Evolutionary conservation across 2,113 vertebrate species (phyloP).

Genomic region (Crotalus helleri): DNA sequence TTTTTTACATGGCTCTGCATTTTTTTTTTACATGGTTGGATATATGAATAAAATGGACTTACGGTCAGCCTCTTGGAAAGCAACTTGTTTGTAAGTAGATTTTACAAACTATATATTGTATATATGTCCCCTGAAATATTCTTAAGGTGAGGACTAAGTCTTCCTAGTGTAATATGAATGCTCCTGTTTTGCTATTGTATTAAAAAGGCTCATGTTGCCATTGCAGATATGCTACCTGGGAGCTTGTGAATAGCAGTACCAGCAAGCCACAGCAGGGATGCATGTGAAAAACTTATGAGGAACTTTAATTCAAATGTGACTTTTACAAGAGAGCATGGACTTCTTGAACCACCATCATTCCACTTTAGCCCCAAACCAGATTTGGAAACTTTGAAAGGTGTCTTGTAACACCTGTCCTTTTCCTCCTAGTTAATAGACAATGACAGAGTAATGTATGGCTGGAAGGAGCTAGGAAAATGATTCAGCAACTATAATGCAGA

Average conservation of each 20-base stretch:
- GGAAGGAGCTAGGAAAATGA: background rate
- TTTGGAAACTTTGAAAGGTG: background rate
- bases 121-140: background rate
- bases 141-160: background rate
- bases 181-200: background rate
- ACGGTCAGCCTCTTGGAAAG: too few relatives aligned
- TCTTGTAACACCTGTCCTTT: background rate
- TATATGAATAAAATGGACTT: too few relatives aligned
- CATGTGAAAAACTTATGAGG: background rate
- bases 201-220: background rate
- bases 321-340: background rate
- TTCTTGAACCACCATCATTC: background rate
- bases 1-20: too few relatives aligned
- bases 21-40: too few relatives aligned
- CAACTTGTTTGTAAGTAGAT: too few relatives aligned
- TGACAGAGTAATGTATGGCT: background rate
- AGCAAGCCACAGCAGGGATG: background rate
- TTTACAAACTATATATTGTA: too few relatives aligned
- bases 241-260: background rate
- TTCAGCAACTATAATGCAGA: background rate
- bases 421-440: background rate
- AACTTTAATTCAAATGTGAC: background rate
- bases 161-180: background rate
- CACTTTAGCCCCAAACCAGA: background rate
- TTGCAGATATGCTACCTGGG: background rate